A percentile compares a stretch with the other conserved stretches of the same genome.
Evolutionary conservation across 2,113 vertebrate genomes (phyloP).

Genomic region (Mirounga angustirostris): DNA sequence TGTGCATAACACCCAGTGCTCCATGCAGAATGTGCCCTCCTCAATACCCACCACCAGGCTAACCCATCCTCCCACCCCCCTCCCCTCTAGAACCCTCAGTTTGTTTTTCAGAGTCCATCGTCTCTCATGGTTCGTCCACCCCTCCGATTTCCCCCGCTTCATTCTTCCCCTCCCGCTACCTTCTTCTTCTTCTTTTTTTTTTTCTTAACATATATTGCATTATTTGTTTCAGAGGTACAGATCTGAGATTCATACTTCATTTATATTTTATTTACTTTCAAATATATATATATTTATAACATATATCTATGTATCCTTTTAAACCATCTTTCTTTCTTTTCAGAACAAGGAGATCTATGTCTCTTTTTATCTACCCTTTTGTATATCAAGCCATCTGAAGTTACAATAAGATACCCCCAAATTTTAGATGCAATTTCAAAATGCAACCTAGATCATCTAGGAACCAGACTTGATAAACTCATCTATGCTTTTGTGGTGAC

Average conservation of each 20-base stretch:
- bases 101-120: too few relatives aligned
- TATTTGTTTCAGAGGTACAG: too few relatives aligned
- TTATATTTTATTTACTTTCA: constrained; percentile 9
- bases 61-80: too few relatives aligned
- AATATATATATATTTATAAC: neutral
- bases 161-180: too few relatives aligned
- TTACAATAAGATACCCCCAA: neutral
- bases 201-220: too few relatives aligned
- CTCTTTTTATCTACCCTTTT: neutral
- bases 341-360: neutral
- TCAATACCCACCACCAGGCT: too few relatives aligned
- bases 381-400: neutral
- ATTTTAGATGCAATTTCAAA: constrained; percentile 47
- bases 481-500: neutral
- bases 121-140: too few relatives aligned
- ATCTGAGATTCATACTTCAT: neutral
- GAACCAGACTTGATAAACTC: constrained; percentile 27
- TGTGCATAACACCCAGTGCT: too few relatives aligned
- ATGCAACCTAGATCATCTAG: constrained; percentile 12
- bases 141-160: too few relatives aligned
- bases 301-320: neutral
- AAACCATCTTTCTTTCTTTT: neutral
- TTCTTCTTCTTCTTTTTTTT: too few relatives aligned
- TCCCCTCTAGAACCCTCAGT: too few relatives aligned
- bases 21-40: too few relatives aligned